Evolutionary conservation across 1,140 invertebrate species (phyloP), one percentile per base, ranked within the genome.

Genomic region (Tigriopus japonicus): DNA sequence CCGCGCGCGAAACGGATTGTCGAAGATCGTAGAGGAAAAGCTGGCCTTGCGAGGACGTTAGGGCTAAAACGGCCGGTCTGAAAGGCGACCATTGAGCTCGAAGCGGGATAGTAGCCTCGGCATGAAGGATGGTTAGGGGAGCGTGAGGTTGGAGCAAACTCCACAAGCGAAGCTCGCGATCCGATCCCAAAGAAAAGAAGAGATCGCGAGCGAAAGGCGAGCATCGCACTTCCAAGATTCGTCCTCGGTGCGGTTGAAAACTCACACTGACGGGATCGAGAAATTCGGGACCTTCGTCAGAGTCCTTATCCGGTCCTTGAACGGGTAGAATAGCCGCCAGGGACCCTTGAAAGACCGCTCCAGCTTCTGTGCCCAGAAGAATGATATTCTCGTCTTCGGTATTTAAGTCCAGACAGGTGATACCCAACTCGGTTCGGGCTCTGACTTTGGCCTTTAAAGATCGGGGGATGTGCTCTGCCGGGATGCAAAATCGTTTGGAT

Each of bases 161-260:
- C 15, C 42, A 58, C 5, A 58, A 40, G 14, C 55, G 55, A 42
- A 58, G 49, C 23, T 58, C 28, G 5, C 15, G 21, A 42, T 58
- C 55, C 14, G 55, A 58, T 1, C 55, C 55, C 17, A 17, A 40
- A 42, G 55, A 58, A 13, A 58, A 40, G 14, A 58, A 58, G 2
- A 58, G 21, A 14, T 58, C 15, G 1, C 17, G 17, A 19, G 35
- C 21, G 40, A 42, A 58, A 6, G 55, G 55, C 5, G 55, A 58
- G 28, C 15, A 42, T 17, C 17, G 28, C n/a, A 58, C 35, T 5
- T 14, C 41, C 24, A 41, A 41, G 12, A 58, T 41, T 42, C 40
- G 13, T 1, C 55, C 55, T 15, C 42, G 21, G 35, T 58, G 55
- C 1, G 17, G 15, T n/a, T 28, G 55, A 15, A 40, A 58, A 6